Evolutionary conservation across 2,113 vertebrate species (phyloP).

Genomic region (Empidonax traillii): DNA sequence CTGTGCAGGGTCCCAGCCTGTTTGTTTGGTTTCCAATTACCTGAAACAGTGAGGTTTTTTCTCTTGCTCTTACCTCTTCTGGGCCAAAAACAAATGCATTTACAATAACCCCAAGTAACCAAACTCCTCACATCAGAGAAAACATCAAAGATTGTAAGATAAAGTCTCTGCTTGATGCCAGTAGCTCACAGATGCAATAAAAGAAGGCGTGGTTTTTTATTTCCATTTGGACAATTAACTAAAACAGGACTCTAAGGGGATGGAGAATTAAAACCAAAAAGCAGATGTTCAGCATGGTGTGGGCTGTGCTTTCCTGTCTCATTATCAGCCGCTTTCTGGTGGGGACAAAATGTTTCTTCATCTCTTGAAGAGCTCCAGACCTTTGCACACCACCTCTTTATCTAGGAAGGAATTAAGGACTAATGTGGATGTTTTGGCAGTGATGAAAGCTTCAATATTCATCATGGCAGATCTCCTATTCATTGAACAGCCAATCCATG

Average conservation of each 20-base stretch:
- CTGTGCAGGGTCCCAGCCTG: not conserved
- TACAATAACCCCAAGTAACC: not conserved
- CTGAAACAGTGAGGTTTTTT: not conserved
- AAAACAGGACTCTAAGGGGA: not conserved
- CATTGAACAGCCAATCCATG: accelerated
- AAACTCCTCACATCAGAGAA: not conserved
- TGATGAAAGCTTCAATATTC: not conserved
- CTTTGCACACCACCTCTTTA: not conserved
- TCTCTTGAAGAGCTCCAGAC: not conserved
- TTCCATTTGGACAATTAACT: not conserved
- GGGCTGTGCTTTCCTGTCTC: not conserved
- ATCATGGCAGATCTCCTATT: not conserved
- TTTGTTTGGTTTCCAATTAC: not conserved
- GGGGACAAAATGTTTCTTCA: not conserved
- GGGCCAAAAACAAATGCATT: not conserved
- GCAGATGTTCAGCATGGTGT: not conserved
- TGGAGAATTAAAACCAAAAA: not conserved
- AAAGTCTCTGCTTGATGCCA: not conserved
- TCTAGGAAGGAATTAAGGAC: not conserved
- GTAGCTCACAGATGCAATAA: not conserved
- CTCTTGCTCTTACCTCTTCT: not conserved
- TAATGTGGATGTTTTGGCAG: not conserved
- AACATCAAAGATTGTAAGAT: not conserved
- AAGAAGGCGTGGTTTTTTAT: not conserved
- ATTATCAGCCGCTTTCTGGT: not conserved